Conservation (phyloP, 2,113 vertebrate genomes). For the Tympanuchus pallidicinctus region DNA sequence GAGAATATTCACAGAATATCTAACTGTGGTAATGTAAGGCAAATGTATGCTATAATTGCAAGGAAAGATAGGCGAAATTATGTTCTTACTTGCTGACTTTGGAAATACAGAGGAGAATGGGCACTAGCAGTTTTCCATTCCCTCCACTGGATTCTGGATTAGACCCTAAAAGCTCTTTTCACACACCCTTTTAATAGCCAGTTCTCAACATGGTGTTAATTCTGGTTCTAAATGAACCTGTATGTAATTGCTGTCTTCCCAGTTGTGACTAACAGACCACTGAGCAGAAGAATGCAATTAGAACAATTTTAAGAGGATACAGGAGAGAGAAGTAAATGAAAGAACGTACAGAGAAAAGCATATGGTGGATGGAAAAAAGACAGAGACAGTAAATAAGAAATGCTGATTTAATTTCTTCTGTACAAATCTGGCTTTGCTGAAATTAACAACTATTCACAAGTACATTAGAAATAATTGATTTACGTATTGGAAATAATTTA, state of each 20-base stretch:
- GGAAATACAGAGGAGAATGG: background rate
- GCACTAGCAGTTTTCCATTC: background rate
- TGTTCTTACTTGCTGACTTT: background rate
- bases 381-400: slow-evolving; percentile 2
- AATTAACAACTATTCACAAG: slow-evolving; percentile 12
- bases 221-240: slow-evolving; percentile 11
- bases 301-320: background rate
- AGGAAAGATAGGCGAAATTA: background rate
- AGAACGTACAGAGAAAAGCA: background rate
- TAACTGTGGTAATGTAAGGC: background rate
- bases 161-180: background rate
- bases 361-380: background rate
- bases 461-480: slow-evolving; percentile 8
- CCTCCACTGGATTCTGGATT: background rate
- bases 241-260: background rate
- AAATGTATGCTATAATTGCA: background rate
- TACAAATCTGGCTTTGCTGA: background rate
- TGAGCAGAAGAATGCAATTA: slow-evolving; percentile 24
- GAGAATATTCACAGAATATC: background rate
- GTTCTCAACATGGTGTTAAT: background rate
- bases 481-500: background rate
- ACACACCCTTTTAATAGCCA: background rate
- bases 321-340: slow-evolving; percentile 9
- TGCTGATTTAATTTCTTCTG: background rate
- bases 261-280: slow-evolving; percentile 9